These are phyloP conservation scores for Epinephelus moara DNA, from an alignment of 2,113 vertebrate genomes.

Conservation along the genomic window DNA sequence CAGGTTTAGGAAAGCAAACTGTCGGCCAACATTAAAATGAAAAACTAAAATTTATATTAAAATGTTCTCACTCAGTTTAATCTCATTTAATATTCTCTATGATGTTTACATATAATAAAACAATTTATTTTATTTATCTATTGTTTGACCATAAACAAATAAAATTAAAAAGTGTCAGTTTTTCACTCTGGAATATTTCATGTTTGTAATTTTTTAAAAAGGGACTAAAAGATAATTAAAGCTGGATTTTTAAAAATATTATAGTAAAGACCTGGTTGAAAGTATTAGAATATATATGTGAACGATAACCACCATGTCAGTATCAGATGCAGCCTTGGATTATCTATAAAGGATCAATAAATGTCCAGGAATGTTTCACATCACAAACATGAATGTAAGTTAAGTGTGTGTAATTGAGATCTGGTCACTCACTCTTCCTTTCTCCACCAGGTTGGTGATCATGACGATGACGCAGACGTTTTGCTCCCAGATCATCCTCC, in stretches of 20 bases:
- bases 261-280: no score
- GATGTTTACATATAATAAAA: no score
- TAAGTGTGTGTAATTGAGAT: not conserved
- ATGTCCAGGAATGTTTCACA: not conserved
- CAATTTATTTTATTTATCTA: no score
- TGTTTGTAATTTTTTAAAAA: no score
- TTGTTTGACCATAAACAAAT: not conserved
- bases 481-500: constrained; percentile 99
- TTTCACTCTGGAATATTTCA: no score
- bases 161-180: not conserved
- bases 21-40: not conserved
- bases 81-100: not conserved
- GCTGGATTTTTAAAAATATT: no score
- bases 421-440: constrained; percentile 89
- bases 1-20: not conserved
- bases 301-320: not conserved
- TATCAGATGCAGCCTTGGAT: not conserved
- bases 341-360: not conserved
- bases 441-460: constrained; percentile 98
- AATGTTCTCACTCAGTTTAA: not conserved
- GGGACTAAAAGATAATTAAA: not conserved
- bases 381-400: no score
- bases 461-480: constrained; percentile 94
- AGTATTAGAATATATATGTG: not conserved
- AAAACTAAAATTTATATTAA: not conserved